phyloP scores from a whole-genome alignment of 1,140 invertebrate genomes.

The Nebria ingens region DNA sequence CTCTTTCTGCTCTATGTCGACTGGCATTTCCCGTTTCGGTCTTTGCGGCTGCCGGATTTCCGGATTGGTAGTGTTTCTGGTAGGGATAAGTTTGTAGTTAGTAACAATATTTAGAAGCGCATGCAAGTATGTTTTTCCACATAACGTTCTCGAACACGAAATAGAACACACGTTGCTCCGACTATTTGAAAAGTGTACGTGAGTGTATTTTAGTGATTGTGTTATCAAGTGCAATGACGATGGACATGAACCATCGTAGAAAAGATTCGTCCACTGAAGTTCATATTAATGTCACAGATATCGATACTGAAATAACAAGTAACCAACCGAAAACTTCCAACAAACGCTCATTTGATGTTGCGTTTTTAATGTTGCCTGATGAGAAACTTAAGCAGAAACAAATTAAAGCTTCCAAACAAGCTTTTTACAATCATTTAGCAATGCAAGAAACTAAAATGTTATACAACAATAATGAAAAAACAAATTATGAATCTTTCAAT shows the following conservation, averaged over 20 bases:
- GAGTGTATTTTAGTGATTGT: background rate
- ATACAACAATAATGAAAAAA: constrained; percentile 17
- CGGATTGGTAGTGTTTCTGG: background rate
- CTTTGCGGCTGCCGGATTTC: background rate
- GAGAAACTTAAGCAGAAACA: constrained; percentile 62
- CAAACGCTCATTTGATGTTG: constrained; percentile 77
- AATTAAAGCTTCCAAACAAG: constrained; percentile 26
- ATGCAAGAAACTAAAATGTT: background rate
- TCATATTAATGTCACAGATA: constrained; percentile 15
- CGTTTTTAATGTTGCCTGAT: constrained; percentile 76
- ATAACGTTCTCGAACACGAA: constrained; percentile 27
- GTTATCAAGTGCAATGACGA: constrained; percentile 21
- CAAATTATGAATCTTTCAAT: constrained; percentile 20
- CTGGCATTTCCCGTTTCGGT: background rate
- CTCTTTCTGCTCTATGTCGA: background rate
- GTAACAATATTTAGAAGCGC: constrained; percentile 33
- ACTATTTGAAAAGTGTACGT: constrained; percentile 14
- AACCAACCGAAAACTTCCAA: constrained; percentile 30
- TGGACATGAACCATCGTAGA: constrained; percentile 27
- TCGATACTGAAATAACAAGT: constrained; percentile 23
- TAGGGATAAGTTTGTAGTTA: constrained; percentile 20
- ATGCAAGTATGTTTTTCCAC: constrained; percentile 30
- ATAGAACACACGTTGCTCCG: constrained; percentile 10
- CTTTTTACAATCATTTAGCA: background rate
- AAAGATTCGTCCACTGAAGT: constrained; percentile 26